Conservation (phyloP, 2,113 vertebrate genomes). For the Ciconia boyciana region DNA sequence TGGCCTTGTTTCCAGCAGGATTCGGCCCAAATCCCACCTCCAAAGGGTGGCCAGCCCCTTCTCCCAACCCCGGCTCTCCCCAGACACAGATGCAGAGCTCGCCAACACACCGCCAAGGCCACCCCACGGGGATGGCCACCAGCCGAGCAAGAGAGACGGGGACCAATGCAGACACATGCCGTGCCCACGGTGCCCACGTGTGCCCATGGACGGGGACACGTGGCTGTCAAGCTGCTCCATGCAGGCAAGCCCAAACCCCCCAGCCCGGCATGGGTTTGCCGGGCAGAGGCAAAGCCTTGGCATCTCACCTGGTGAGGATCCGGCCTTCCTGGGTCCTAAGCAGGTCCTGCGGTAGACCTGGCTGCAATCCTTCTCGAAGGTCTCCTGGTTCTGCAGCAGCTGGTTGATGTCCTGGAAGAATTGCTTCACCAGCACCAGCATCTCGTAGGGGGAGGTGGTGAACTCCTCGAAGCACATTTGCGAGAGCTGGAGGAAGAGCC, state of each 20-base stretch:
- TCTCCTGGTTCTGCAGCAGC: conserved; percentile 47
- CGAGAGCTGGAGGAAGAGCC: neutral
- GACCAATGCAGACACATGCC: neutral
- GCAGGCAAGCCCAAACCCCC: neutral
- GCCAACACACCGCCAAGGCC: neutral
- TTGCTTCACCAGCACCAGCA: conserved; percentile 71
- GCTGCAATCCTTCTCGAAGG: conserved; percentile 71
- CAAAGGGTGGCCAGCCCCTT: neutral
- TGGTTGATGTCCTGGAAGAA: conserved; percentile 68
- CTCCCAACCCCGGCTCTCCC: neutral
- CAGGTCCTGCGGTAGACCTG: conserved; percentile 50
- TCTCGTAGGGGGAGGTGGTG: conserved; percentile 57
- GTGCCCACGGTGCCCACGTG: neutral
- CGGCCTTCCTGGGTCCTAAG: neutral
- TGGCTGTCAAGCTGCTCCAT: conserved; percentile 13
- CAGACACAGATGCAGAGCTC: neutral
- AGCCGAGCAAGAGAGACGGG: neutral
- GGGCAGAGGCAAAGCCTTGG: neutral
- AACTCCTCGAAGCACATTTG: conserved; percentile 63
- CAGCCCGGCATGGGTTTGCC: neutral
- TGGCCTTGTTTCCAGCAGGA: neutral
- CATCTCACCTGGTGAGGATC: conserved; percentile 39
- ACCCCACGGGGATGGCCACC: neutral
- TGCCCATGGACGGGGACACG: neutral
- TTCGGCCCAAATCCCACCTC: neutral